Base-by-base conservation (phyloP, 2,888 invertebrate genomes). In the Luffia ferchaultella region DNA sequence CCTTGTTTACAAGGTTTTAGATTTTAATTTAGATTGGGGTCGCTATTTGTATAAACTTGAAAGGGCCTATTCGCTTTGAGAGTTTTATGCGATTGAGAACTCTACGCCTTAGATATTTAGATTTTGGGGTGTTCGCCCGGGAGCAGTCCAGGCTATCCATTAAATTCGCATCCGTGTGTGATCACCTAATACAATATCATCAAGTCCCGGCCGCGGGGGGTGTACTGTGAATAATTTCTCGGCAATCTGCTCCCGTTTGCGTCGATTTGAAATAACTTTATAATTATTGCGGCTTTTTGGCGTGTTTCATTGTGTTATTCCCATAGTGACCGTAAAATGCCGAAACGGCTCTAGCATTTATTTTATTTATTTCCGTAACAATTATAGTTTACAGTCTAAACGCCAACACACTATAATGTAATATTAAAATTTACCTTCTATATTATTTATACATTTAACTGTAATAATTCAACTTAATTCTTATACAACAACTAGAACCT, bases 21-120 rank as follows among this genome's bases (percentile, higher is more conserved):
- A 85, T 85, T 85, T 85, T 85, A 85, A 85, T 85, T 85, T 85
- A 85, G 85, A 85, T 85, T 84, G 83, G 85, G 84, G 84, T 78
- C 73, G 50, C 55, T 54, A 16, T 51, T 46, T 50, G 49, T 58
- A 55, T 49, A 58, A 56, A 52, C 57, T 53, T 62, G 57, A 68
- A 77, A 70, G 55, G 73, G 57, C 71, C 60, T 72, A 82, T 16
- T 48, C 42, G 9, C 20, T 18, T 12, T 30, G 7, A 16, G 12
- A n/a, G 7, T 45, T 41, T 46, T 18, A 5, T 41, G 18, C 9
- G 16, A 41, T 5, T 18, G 30, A n/a, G 40, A 45, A 18, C 19
- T 17, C 16, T 19, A 42, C 16, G 16, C 5, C 9, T 20, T 1
- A n/a, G 18, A 16, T n/a, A 43, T 48, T 42, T 9, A 46, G 52